Conservation (phyloP, 2,888 invertebrate genomes). For the Allolobophora icterica region DNA sequence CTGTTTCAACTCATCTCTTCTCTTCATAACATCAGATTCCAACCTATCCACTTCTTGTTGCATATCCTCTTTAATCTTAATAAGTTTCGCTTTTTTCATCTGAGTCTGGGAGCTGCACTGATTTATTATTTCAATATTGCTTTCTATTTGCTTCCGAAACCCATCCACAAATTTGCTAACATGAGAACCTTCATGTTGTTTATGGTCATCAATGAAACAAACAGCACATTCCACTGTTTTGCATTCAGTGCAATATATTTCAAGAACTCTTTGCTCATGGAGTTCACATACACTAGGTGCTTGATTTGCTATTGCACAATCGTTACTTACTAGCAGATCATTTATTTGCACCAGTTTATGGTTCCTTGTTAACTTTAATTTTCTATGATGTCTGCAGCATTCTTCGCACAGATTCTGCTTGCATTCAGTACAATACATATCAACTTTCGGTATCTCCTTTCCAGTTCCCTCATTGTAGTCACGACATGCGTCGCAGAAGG, state of each 20-base stretch:
- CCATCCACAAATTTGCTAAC: background rate
- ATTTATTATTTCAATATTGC: slow-evolving; percentile 7
- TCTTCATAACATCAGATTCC: background rate
- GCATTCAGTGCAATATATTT: background rate
- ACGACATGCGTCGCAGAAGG: too few relatives aligned
- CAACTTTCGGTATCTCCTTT: too few relatives aligned
- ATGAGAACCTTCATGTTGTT: background rate
- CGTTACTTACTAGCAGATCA: too few relatives aligned
- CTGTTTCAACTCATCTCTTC: background rate
- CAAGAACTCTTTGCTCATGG: too few relatives aligned
- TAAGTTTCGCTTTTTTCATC: background rate
- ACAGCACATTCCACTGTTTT: background rate
- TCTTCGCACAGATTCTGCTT: too few relatives aligned
- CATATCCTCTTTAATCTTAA: background rate
- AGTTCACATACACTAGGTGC: too few relatives aligned
- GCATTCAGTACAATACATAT: too few relatives aligned
- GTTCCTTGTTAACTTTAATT: too few relatives aligned
- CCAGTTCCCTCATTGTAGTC: too few relatives aligned
- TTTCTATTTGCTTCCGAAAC: background rate
- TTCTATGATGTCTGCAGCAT: too few relatives aligned
- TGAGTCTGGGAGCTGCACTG: background rate
- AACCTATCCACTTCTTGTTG: background rate
- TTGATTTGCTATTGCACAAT: too few relatives aligned
- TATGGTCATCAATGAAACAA: background rate
- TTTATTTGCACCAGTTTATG: too few relatives aligned